Evolutionary conservation across 2,888 invertebrate genomes (phyloP), one percentile per base, ranked within the genome.

Genomic region (Athrips mouffetella): DNA sequence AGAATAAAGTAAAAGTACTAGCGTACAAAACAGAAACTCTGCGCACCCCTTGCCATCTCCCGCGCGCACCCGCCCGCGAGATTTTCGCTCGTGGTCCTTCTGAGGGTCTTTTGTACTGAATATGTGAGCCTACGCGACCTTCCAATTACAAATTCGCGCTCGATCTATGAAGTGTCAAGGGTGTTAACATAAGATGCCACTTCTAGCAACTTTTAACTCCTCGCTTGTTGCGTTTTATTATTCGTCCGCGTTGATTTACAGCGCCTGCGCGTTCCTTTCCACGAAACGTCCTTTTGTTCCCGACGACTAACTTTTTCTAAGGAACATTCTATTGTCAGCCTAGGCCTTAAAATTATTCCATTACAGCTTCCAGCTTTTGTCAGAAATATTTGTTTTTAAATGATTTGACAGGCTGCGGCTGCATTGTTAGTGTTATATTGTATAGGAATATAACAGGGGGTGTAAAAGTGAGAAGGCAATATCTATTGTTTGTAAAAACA

Each of bases 201-300:
- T 41, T 41, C 41, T 16, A 41, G 25, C n/a, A 2, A 10, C 1
- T 11, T n/a, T 15, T 31, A 40, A 45, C n/a, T 45, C 42, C 31
- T 40, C 7, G 53, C 58, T 56, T 61, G 61, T 62, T 65, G 60
- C 60, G 70, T 75, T 75, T 44, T 44, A 44, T 76, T 76, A 75
- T 76, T 73, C 67, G 63, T 65, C 66, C 67, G 66, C 68, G 70
- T 74, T 76, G 73, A 78, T 82, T 80, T 80, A 79, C 73, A 67
- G 56, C 62, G 63, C 69, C 70, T 66, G 67, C 63, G 62, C 65
- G 40, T 40, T 62, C 66, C 67, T 76, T 78, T 69, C 72, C 63
- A 65, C 69, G 77, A 76, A 81, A 78, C 73, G 75, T 77, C 76
- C 76, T 76, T 81, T 84, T 84, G 82, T 83, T 76, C 59, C 58